Evolutionary conservation across 2,113 vertebrate genomes (phyloP), one percentile per base, ranked within the genome.

Genomic region (Tauraco erythrolophus): DNA sequence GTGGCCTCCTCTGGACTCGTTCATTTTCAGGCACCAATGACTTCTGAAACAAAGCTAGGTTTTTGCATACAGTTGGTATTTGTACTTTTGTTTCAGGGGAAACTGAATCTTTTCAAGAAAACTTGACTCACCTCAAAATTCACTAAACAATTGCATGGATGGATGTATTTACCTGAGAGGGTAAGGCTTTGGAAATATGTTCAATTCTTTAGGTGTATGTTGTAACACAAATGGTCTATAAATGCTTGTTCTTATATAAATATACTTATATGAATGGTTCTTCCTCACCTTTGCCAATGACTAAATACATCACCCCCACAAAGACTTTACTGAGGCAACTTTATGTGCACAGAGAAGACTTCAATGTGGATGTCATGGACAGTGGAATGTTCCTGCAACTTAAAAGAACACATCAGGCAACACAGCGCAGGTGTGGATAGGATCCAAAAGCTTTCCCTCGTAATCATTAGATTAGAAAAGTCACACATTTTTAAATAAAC

Each of bases 101-200:
- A 57, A 58, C 5, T 35, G 53, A 43, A 31, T 8, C 1, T 56
- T 85, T 87, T 33, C 21, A 45, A 31, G 31, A 31, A 74, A 93
- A 51, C 3, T 53, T 39, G 19, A 9, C 6, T 7, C 6, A 25
- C 21, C 16, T 60, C 43, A 72, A 35, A 81, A 50, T 58, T 66
- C 25, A 39, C 19, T 30, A 61, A 15, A 2, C 0, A 0, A 21
- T 46, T 37, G 7, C 7, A 71, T 25, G n/a, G 30, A 39, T 53
- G 10, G 2, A 2, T 45, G 7, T 76, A 71, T 83, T 84, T 48
- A 53, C 15, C 17, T 22, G 21, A 45, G 35, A 60, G 33, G 4
- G 6, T 60, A 39, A 74, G 4, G 4, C 19, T 76, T 74, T 37
- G 18, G 54, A 79, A 88, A 89, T 11, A 50, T 1, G 0, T n/a